Base-by-base conservation (phyloP, 2,888 invertebrate species). In the Dynastes maya region DNA sequence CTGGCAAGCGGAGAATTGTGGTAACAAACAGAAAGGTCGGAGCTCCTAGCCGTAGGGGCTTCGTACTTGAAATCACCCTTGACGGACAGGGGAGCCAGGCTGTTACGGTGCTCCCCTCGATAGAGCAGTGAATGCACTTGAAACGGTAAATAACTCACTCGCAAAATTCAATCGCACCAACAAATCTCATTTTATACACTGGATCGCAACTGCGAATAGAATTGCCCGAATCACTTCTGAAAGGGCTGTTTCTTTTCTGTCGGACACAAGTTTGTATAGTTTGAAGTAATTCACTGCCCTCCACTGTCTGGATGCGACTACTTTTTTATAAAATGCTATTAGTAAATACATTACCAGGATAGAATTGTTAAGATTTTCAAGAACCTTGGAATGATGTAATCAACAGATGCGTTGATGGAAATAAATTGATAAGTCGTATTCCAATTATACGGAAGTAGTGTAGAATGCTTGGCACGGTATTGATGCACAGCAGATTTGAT, bases 121-220 rank as follows among this genome's bases (percentile, higher is more conserved):
- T 29, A 22, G 61, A 74, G 72, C 61, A 74, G 16, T 74, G 72
- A 74, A 74, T 74, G 72, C 72, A 74, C 72, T 74, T 74, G 72
- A 74, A 74, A 74, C 72, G 72, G 72, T 74, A 74, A 74, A 74
- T 74, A 74, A 74, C 72, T 74, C 72, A 74, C 72, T 74, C 72
- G 72, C 72, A 74, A 74, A 74, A 74, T 74, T 74, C 72, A 74
- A 74, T 74, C 72, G 72, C 72, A 74, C 72, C 72, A 74, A 74
- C 72, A 74, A 74, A 74, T 74, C 72, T 74, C 49, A 61, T 74
- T 74, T 74, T 74, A 74, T 74, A 74, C 72, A 63, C 45, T 74
- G 72, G 72, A 74, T 74, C 72, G 45, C 72, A 61, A 61, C 61
- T 74, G 37, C 72, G 72, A 74, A 74, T 74, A 61, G 72, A 74